Conservation (phyloP, 2,888 invertebrate genomes). For the Trissolcus brochymenae region DNA sequence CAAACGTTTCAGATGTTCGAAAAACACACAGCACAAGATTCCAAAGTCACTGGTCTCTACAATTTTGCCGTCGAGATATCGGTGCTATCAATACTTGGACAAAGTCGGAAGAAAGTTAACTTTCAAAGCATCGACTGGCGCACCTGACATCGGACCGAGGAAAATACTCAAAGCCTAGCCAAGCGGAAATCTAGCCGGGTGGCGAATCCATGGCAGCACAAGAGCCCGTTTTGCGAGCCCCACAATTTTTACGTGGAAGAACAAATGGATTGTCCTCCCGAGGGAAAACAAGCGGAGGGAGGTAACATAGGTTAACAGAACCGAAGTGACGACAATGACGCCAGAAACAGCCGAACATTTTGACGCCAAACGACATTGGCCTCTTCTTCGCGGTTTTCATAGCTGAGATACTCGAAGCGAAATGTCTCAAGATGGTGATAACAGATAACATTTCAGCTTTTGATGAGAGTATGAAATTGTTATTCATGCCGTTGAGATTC, state of each 20-base stretch:
- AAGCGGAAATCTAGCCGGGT: conserved; percentile 35
- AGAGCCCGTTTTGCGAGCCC: conserved; percentile 50
- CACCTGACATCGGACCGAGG: conserved; percentile 30
- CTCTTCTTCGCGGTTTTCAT: conserved; percentile 20
- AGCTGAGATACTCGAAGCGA: conserved; percentile 28
- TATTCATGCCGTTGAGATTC: conserved; percentile 25
- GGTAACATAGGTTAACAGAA: conserved; percentile 50
- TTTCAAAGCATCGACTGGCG: conserved; percentile 42
- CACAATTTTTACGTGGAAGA: conserved; percentile 49
- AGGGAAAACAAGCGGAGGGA: conserved; percentile 50
- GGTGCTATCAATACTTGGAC: conserved; percentile 44
- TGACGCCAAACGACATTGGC: conserved; percentile 39
- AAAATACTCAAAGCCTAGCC: conserved; percentile 46
- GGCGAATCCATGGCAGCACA: conserved; percentile 31
- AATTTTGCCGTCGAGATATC: conserved; percentile 41
- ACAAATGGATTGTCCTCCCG: conserved; percentile 44
- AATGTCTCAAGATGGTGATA: conserved; percentile 36
- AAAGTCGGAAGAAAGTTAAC: conserved; percentile 51
- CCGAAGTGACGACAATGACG: conserved; percentile 49
- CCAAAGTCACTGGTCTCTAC: conserved; percentile 32
- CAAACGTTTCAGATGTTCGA: conserved; percentile 44
- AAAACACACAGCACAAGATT: conserved; percentile 37
- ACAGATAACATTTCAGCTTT: conserved; percentile 37
- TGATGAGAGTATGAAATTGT: conserved; percentile 18
- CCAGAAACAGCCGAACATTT: conserved; percentile 54